Base-by-base conservation (phyloP, 1,140 invertebrate genomes). In the Chionoecetes opilio region DNA sequence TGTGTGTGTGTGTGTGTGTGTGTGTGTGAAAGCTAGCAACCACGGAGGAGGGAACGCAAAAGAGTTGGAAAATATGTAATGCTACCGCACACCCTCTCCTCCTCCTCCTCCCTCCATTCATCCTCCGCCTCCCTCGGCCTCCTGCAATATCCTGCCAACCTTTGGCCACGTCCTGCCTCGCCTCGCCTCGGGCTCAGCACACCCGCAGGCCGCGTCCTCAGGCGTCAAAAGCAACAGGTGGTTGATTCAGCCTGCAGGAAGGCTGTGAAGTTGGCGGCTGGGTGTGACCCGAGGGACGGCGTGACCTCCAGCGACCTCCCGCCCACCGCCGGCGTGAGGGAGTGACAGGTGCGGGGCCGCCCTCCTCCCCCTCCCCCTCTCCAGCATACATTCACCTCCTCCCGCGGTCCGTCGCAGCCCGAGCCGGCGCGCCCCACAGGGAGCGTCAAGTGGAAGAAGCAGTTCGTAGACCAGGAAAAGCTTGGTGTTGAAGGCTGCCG, bases 1-100 rank as follows among this genome's bases (percentile, higher is more conserved):
- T 75, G 63, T 75, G 63, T 75, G 63, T 75, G 63, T 75, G 63
- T 75, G 63, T 75, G 63, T 75, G 63, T 75, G 63, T 75, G 63
- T 75, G 63, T n/a, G 53, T 75, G 53, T 9, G 53, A 46, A 14
- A 46, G 41, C 5, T 5, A 46, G 41, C 5, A 14, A 46, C 6
- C 6, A 21, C 2, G 63, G 21, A 21, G n/a, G 21, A n/a, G 63
- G 21, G 63, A 75, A 75, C 63, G 63, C 6, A 26, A 75, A 8
- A 21, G 21, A 75, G 63, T 26, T 75, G 26, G 63, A 75, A 75
- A 75, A n/a, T n/a, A 63, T 75, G 26, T 75, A 75, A 75, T 26
- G 21, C 63, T n/a, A 8, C 63, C 8, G 26, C 63, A 21, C 63
- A 21, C 63, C 63, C 21, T n/a, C 63, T 75, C 63, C 63, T 75